Evolutionary conservation across 1,140 invertebrate genomes (phyloP).

Genomic region (Oryctes rhinoceros): DNA sequence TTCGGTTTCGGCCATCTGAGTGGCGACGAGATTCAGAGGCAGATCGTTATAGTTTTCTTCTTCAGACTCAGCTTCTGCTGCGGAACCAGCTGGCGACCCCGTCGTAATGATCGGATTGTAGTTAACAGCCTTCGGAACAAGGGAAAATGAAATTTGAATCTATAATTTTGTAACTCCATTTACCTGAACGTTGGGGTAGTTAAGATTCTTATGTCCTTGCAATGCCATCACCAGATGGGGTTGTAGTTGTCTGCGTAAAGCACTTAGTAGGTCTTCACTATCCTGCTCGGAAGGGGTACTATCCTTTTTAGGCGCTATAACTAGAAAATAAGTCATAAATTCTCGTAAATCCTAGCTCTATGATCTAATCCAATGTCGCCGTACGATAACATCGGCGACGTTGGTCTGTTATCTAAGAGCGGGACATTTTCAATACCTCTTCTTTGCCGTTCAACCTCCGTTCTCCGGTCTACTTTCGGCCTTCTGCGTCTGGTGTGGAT

Average conservation of each 20-base stretch:
- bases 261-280: conserved; percentile 62
- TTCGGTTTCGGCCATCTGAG: conserved; percentile 59
- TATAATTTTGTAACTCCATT: background rate
- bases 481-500: conserved; percentile 95
- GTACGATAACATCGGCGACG: too few relatives aligned
- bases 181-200: conserved; percentile 47
- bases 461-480: conserved; percentile 66
- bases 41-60: conserved; percentile 58
- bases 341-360: background rate
- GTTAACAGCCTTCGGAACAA: conserved; percentile 43
- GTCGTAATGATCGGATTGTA: conserved; percentile 54
- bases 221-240: conserved; percentile 62
- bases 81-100: conserved; percentile 50
- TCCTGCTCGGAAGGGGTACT: conserved; percentile 47
- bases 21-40: conserved; percentile 59
- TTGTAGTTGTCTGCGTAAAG: conserved; percentile 61
- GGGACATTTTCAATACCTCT: background rate
- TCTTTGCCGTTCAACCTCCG: conserved; percentile 38
- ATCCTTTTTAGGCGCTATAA: conserved; percentile 46
- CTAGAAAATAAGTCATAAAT: background rate
- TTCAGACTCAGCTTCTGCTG: conserved; percentile 56
- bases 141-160: too few relatives aligned
- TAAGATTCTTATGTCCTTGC: conserved; percentile 55
- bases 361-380: background rate
- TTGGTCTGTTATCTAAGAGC: too few relatives aligned